Conservation (phyloP, 1,140 invertebrate species). For the Cydia strobilella region DNA sequence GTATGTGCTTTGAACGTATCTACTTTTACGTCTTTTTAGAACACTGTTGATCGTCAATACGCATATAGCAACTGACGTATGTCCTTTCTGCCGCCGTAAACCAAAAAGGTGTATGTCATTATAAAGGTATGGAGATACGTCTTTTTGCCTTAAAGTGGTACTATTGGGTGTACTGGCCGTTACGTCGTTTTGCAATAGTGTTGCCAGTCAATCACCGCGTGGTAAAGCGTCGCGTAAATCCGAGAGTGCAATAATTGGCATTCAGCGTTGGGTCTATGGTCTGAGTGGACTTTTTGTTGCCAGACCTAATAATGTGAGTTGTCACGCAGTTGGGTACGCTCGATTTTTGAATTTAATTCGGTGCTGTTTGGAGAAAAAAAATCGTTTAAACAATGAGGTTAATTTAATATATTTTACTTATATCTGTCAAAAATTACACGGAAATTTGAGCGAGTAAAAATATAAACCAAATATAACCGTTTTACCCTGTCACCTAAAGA, state of each 20-base stretch:
- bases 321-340: not conserved
- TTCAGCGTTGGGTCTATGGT: constrained; percentile 31
- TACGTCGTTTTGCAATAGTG: not conserved
- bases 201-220: constrained; percentile 46
- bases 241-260: constrained; percentile 53
- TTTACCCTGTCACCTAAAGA: too few species aligned
- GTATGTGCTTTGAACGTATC: not conserved
- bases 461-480: too few species aligned
- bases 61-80: constrained; percentile 5
- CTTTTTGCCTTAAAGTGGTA: not conserved
- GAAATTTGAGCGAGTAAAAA: too few species aligned
- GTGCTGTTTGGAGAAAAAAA: not conserved
- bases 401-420: too few species aligned
- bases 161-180: not conserved
- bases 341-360: not conserved
- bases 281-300: constrained; percentile 21
- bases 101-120: not conserved
- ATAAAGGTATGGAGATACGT: not conserved
- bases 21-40: not conserved
- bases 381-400: too few species aligned
- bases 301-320: constrained; percentile 28
- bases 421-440: too few species aligned
- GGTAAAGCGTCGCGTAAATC: constrained; percentile 50
- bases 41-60: not conserved
- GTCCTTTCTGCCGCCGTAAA: not conserved